Evolutionary conservation across 2,888 invertebrate species (phyloP).

Genomic region (Brassicogethes aeneus): DNA sequence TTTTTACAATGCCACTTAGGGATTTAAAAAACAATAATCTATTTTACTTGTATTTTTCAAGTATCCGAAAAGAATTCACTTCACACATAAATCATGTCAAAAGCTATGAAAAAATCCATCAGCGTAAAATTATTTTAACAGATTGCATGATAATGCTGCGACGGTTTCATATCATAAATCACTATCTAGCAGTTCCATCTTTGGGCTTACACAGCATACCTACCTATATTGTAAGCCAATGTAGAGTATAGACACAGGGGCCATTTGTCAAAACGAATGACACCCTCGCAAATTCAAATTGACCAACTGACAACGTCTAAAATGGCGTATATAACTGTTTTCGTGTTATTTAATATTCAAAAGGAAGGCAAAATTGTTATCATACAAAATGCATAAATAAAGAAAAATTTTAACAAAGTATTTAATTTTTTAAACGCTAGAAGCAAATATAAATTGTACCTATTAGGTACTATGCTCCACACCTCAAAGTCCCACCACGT

Average conservation of each 20-base stretch:
- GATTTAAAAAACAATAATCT: too few species aligned
- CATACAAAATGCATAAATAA: too few species aligned
- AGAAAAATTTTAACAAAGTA: too few species aligned
- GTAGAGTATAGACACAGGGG: background rate
- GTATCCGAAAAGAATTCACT: too few species aligned
- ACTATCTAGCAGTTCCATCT: background rate
- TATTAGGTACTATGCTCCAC: too few species aligned
- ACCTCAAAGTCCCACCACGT: too few species aligned
- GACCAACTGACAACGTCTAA: background rate
- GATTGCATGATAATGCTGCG: background rate
- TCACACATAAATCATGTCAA: too few species aligned
- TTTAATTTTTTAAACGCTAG: too few species aligned
- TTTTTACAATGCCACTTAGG: too few species aligned
- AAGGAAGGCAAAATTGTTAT: background rate
- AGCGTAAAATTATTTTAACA: background rate
- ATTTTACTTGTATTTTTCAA: too few species aligned
- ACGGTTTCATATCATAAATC: background rate
- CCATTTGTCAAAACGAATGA: background rate
- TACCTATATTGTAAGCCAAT: background rate
- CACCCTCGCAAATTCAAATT: background rate
- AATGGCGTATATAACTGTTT: background rate
- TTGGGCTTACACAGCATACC: background rate
- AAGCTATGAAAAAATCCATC: too few species aligned
- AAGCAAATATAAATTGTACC: too few species aligned
- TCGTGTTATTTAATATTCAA: background rate